phyloP scores from a whole-genome alignment of 2,797 vertebrate species.

The Eulemur albifrons region DNA sequence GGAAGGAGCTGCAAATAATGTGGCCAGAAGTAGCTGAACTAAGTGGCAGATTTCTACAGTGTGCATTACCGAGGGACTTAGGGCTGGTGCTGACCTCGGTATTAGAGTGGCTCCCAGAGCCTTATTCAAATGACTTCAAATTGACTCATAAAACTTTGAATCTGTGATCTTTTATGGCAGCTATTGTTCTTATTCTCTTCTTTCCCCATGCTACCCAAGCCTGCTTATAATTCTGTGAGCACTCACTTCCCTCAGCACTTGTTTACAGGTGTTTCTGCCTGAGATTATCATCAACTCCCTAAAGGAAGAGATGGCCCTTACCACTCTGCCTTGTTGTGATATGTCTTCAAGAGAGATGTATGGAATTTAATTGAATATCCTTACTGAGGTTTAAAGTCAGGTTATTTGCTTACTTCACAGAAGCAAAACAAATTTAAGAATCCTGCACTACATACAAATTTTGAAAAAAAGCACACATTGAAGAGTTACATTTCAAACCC shows the following conservation, averaged over 20 bases:
- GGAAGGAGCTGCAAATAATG: background rate
- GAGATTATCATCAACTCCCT: background rate
- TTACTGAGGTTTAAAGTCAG: background rate
- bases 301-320: background rate
- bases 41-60: background rate
- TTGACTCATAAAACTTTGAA: background rate
- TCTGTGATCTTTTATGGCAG: background rate
- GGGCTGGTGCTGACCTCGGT: background rate
- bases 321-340: background rate
- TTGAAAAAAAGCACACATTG: background rate
- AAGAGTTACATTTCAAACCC: background rate
- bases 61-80: background rate
- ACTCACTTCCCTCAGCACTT: background rate
- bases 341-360: background rate
- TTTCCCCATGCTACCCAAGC: too few species aligned
- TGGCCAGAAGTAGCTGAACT: background rate
- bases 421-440: constrained; percentile 20
- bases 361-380: background rate
- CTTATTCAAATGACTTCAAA: background rate
- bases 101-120: background rate
- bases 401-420: constrained; percentile 21
- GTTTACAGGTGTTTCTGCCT: background rate
- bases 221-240: background rate
- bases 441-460: background rate
- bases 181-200: background rate